Conservation (phyloP, 2,113 vertebrate genomes). For the cattle (Bos taurus) region DNA sequence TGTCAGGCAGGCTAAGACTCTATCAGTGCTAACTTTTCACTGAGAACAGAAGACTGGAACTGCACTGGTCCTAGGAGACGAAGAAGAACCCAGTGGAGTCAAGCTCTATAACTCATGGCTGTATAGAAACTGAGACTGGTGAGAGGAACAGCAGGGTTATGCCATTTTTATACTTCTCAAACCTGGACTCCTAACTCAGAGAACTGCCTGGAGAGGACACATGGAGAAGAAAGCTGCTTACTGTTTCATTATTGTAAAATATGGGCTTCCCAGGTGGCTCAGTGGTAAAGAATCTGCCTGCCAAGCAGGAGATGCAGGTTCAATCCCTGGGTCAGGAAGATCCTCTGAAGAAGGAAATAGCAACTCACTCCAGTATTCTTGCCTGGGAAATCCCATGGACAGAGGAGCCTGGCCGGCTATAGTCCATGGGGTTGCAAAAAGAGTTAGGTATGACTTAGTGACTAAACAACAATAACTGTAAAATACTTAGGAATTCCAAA, state of each 20-base stretch:
- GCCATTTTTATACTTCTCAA: not conserved
- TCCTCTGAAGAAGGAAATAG: not conserved
- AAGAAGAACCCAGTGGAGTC: not conserved
- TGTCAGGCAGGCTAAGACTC: not conserved
- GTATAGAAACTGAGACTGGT: not conserved
- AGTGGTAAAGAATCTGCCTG: not conserved
- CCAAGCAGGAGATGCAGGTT: not conserved
- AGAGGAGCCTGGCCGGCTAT: not conserved
- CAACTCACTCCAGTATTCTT: not conserved
- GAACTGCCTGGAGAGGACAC: not conserved
- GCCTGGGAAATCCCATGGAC: not conserved
- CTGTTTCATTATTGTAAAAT: not conserved
- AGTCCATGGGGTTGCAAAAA: not conserved
- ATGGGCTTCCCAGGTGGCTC: not conserved
- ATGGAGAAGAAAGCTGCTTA: not conserved
- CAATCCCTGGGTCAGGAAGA: not conserved
- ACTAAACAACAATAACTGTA: not conserved
- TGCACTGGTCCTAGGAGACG: not conserved
- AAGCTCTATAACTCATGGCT: not conserved
- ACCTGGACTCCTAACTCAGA: not conserved
- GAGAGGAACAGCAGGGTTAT: not conserved
- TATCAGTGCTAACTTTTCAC: not conserved
- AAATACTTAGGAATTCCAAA: not conserved
- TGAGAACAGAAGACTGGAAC: not conserved
- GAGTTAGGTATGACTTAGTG: not conserved